These are phyloP conservation scores for Zaprionus vittiger DNA, from an alignment of 1,140 invertebrate genomes.

Conservation along the genomic window DNA sequence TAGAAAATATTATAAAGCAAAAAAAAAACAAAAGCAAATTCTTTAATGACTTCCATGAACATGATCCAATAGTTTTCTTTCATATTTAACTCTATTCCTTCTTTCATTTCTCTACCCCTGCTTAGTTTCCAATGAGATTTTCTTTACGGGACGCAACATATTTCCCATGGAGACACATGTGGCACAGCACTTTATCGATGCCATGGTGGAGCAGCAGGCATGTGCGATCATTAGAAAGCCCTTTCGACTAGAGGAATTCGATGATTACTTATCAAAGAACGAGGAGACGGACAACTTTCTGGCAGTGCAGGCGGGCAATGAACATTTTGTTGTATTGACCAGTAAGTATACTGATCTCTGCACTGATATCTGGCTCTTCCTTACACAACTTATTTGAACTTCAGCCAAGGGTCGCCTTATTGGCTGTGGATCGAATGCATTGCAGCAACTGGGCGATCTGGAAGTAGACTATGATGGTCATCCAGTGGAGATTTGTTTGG, in stretches of 20 bases:
- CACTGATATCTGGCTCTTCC: not conserved
- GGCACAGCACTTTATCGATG: conserved; percentile 68
- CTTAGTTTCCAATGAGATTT: conserved; percentile 81
- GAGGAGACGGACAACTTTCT: conserved; percentile 78
- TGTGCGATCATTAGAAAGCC: conserved; percentile 77
- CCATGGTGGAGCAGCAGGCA: conserved; percentile 59
- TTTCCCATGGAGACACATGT: conserved; percentile 71
- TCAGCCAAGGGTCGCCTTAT: conserved; percentile 75
- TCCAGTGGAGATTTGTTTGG: conserved; percentile 72
- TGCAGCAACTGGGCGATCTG: conserved; percentile 68
- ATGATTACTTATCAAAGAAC: conserved; percentile 73
- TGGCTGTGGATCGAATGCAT: conserved; percentile 73
- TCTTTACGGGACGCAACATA: conserved; percentile 80
- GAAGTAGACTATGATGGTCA: conserved; percentile 62
- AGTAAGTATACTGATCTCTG: conserved; percentile 48
- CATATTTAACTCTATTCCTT: not conserved
- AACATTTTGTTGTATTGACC: conserved; percentile 81
- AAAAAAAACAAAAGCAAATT: too few relatives aligned
- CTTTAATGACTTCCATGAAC: not conserved
- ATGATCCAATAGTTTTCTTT: not conserved
- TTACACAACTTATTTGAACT: not conserved
- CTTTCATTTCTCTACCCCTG: not conserved
- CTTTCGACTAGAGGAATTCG: conserved; percentile 77
- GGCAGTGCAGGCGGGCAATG: conserved; percentile 72
- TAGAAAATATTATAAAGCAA: too few relatives aligned